A percentile compares a stretch with the other conserved stretches of the same genome.
Evolutionary conservation across 2,113 vertebrate species (phyloP).

Genomic region (Notechis scutatus): DNA sequence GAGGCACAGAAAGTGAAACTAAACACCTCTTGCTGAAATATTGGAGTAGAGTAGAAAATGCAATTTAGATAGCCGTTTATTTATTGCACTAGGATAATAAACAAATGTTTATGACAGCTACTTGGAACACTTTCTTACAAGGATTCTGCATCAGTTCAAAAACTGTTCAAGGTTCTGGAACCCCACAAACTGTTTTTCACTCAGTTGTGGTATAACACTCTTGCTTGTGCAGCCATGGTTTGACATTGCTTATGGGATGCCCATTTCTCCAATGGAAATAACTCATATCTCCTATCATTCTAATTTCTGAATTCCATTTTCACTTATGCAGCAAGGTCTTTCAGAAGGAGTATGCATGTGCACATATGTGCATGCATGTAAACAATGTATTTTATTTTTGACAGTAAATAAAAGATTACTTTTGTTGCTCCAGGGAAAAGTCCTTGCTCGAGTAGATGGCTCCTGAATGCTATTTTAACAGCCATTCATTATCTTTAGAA

Average conservation of each 20-base stretch:
- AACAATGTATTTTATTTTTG: not conserved
- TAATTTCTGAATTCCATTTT: not conserved
- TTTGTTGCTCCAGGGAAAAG: not conserved
- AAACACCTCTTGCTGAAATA: slow-evolving; percentile 43
- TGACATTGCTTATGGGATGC: not conserved
- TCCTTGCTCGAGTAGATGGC: not conserved
- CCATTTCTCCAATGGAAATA: not conserved
- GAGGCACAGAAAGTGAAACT: slow-evolving; percentile 37
- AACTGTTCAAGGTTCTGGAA: not conserved
- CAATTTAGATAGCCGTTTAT: slow-evolving; percentile 69
- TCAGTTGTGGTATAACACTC: not conserved
- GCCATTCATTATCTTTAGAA: not conserved
- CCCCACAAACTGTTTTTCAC: not conserved
- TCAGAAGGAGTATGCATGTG: not conserved
- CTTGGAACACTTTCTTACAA: slow-evolving; percentile 29
- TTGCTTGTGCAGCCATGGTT: not conserved
- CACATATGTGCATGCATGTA: not conserved
- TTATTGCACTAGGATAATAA: slow-evolving; percentile 64
- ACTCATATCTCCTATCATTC: not conserved
- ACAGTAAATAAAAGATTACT: not conserved
- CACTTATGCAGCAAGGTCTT: not conserved
- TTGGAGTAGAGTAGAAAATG: slow-evolving; percentile 64
- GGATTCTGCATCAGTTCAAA: not conserved
- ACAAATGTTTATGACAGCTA: slow-evolving; percentile 74
- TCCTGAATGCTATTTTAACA: not conserved